Evolutionary conservation across 2,797 vertebrate genomes (phyloP).

Genomic region (Ctenopoma kingsleyae): DNA sequence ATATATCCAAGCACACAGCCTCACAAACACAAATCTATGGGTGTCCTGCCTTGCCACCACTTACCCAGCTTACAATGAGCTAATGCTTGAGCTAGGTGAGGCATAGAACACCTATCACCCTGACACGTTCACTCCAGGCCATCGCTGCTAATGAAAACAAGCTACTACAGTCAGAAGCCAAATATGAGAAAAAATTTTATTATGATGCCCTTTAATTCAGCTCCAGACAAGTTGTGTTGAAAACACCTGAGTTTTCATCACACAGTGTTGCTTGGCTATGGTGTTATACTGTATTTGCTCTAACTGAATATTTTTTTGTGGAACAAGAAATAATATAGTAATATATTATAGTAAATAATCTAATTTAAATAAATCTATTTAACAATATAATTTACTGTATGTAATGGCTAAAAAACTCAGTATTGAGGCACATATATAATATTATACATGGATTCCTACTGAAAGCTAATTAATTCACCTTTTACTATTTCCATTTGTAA

Average conservation of each 20-base stretch:
- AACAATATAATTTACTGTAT: no score
- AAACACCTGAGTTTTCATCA: neutral
- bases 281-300: no score
- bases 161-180: slow-evolving; percentile 37
- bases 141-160: slow-evolving; percentile 60
- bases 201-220: slow-evolving; percentile 27
- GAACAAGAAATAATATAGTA: no score
- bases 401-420: neutral
- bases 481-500: no score
- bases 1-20: neutral
- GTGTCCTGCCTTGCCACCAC: slow-evolving; percentile 41
- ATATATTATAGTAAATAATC: no score
- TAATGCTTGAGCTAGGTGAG: slow-evolving; percentile 47
- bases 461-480: neutral
- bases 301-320: neutral
- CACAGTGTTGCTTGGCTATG: neutral
- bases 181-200: slow-evolving; percentile 50
- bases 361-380: no score
- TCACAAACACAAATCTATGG: slow-evolving; percentile 22
- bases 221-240: neutral
- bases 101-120: slow-evolving; percentile 50
- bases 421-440: neutral
- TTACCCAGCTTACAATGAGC: slow-evolving; percentile 44
- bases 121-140: slow-evolving; percentile 46
- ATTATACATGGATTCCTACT: neutral